phyloP scores from a whole-genome alignment of 2,888 invertebrate species.

The Lacanobia wlatinum region DNA sequence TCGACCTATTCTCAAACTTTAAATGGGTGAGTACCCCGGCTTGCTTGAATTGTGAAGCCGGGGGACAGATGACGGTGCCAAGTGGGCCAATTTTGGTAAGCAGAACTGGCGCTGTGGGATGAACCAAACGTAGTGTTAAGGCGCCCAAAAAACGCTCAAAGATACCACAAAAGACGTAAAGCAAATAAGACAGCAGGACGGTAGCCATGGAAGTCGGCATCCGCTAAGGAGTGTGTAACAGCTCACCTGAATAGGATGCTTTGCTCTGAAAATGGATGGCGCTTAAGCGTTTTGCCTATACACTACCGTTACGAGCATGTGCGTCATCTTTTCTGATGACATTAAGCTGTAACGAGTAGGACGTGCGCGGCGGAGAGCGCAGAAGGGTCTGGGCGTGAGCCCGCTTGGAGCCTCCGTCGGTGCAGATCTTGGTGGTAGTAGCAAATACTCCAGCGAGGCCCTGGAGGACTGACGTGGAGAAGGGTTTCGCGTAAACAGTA shows the following conservation, averaged over 20 bases:
- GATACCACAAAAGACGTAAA: slow-evolving; percentile 86
- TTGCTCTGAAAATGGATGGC: slow-evolving; percentile 47
- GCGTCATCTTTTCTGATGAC: slow-evolving; percentile 67
- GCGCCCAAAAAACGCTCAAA: slow-evolving; percentile 91
- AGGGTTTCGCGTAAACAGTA: slow-evolving; percentile 88
- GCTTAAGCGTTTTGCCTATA: slow-evolving; percentile 86
- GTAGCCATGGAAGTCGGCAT: slow-evolving; percentile 56
- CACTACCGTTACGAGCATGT: slow-evolving; percentile 82
- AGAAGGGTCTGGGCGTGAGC: slow-evolving; percentile 91
- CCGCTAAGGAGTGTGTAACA: slow-evolving; percentile 81
- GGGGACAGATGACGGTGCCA: slow-evolving; percentile 90
- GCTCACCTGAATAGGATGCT: slow-evolving; percentile 89
- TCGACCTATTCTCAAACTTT: slow-evolving; percentile 95
- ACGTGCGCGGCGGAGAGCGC: slow-evolving; percentile 80
- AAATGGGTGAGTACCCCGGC: slow-evolving; percentile 93
- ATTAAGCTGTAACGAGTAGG: slow-evolving; percentile 89
- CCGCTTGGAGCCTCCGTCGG: slow-evolving; percentile 89
- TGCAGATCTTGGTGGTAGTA: slow-evolving; percentile 93
- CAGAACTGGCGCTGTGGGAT: slow-evolving; percentile 95
- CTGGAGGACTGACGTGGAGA: slow-evolving; percentile 91
- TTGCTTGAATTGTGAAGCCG: slow-evolving; percentile 90
- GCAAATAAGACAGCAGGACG: slow-evolving; percentile 39
- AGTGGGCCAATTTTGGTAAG: slow-evolving; percentile 95
- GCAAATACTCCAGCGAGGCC: slow-evolving; percentile 93
- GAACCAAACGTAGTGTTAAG: slow-evolving; percentile 94